phyloP scores from a whole-genome alignment of 2,888 invertebrate genomes.

The Dione juno region DNA sequence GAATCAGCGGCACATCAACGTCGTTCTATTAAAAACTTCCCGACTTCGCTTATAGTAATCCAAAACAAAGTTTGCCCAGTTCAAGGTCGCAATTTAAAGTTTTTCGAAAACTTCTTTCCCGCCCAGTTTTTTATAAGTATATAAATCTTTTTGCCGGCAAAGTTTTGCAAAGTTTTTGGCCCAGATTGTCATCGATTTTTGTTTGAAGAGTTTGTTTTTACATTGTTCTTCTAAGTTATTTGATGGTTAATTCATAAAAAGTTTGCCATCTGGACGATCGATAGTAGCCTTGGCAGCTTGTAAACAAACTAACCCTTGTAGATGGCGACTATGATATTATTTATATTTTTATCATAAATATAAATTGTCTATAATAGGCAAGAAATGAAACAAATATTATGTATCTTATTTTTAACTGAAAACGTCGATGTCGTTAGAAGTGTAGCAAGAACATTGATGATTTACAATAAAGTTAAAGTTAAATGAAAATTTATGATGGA shows the following conservation, averaged over 20 bases:
- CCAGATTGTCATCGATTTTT: constrained; percentile 85
- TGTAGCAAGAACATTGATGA: no score
- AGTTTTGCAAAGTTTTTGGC: constrained; percentile 82
- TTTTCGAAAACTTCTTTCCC: constrained; percentile 82
- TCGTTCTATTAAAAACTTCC: constrained; percentile 75
- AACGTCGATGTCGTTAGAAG: no score
- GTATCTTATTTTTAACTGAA: no score
- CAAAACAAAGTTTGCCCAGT: constrained; percentile 80
- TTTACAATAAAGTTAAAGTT: constrained; percentile 14
- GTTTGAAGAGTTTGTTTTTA: constrained; percentile 84
- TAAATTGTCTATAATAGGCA: no score
- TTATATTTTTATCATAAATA: not conserved
- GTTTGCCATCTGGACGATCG: constrained; percentile 79
- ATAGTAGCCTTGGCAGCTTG: constrained; percentile 70
- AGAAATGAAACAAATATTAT: no score
- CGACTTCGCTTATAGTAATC: constrained; percentile 81
- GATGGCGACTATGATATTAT: constrained; percentile 5
- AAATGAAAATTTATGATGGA: constrained; percentile 31
- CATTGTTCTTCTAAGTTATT: constrained; percentile 84
- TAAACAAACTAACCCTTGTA: constrained; percentile 62
- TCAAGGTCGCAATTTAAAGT: constrained; percentile 85
- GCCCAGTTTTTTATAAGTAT: constrained; percentile 83
- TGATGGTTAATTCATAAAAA: constrained; percentile 84
- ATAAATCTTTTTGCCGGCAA: constrained; percentile 83
- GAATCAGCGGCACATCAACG: constrained; percentile 58